Percentiles rank a stretch among this genome's conserved stretches.
Evolutionary conservation across 2,888 invertebrate species (phyloP).

Genomic region (Polietes domitor): DNA sequence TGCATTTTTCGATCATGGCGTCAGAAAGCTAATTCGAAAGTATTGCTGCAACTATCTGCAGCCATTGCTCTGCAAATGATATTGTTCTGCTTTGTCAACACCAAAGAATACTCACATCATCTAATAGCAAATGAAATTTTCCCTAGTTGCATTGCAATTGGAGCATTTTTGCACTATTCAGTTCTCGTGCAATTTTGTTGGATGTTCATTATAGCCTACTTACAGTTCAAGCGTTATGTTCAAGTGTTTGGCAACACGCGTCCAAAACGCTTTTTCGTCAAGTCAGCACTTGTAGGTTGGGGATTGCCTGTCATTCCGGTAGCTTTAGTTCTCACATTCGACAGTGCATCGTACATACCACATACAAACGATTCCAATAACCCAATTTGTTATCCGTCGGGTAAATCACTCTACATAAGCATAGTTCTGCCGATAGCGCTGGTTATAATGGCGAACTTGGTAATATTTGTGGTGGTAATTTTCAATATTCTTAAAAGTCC

Average conservation of each 20-base stretch:
- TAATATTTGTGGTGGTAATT: conserved; percentile 83
- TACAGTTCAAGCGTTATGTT: conserved; percentile 86
- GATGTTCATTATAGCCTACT: conserved; percentile 87
- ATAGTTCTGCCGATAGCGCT: conserved; percentile 82
- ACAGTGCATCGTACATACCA: conserved; percentile 81
- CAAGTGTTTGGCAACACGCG: conserved; percentile 83
- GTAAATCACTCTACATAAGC: conserved; percentile 81
- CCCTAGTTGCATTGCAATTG: conserved; percentile 83
- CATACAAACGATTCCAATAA: conserved; percentile 69
- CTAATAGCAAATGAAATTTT: conserved; percentile 74
- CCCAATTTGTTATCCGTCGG: conserved; percentile 83
- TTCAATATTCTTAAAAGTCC: conserved; percentile 82
- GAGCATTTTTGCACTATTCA: conserved; percentile 85
- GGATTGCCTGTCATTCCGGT: conserved; percentile 83
- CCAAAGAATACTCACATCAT: conserved; percentile 75
- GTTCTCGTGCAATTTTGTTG: conserved; percentile 87
- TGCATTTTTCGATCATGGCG: conserved; percentile 84
- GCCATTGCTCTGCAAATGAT: conserved; percentile 84
- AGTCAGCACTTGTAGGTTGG: conserved; percentile 85
- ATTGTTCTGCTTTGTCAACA: conserved; percentile 77
- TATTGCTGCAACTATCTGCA: conserved; percentile 84
- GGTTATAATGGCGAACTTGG: conserved; percentile 82
- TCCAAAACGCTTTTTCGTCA: conserved; percentile 84
- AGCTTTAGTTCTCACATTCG: conserved; percentile 80
- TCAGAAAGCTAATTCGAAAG: conserved; percentile 85